Base-by-base conservation (phyloP, 2,888 invertebrate species). In the Apamea crenata region DNA sequence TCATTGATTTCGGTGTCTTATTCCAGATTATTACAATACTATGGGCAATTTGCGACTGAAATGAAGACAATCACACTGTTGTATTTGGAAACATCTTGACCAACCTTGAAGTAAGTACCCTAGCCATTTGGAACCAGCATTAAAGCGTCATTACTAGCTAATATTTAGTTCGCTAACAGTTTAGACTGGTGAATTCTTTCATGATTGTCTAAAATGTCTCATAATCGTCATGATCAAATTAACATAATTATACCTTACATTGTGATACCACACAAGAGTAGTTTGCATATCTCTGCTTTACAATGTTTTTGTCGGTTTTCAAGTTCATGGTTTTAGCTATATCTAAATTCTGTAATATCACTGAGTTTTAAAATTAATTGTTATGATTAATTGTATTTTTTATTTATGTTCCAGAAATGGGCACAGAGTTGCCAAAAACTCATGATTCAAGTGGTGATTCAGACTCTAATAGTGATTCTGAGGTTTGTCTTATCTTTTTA, bases 391-490 rank as follows among this genome's bases (percentile, higher is more conserved):
- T 44, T 67, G n/a, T 68, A 40, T 40, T 67, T 70, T 56, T 59
- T 66, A 67, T 53, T 68, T 78, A 53, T 76, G 40, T 96, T 96
- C 72, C 94, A 97, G 97, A 95, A 94, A 97, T 97, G 97, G 96
- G 97, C 96, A 97, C 96, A 91, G 96, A 97, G 95, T 93, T 96
- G 94, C 96, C 97, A 91, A 96, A 96, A 94, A 94, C 94, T 90
- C 96, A 96, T 91, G 96, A 96, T 93, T 96, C 97, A 91, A 96
- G 97, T 94, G 96, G 97, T 90, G 97, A 97, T 91, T 97, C 97
- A 59, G 97, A 97, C 90, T 97, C 97, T 79, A 97, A 98, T 90
- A 97, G 97, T 89, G 97, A 97, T 91, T 97, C 97, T 88, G 97
- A 97, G 95, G 97, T 97, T 90, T 86, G 93, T 93, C 81, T 74